Evolutionary conservation across 2,113 vertebrate species (phyloP).

Genomic region (Mobula birostris): DNA sequence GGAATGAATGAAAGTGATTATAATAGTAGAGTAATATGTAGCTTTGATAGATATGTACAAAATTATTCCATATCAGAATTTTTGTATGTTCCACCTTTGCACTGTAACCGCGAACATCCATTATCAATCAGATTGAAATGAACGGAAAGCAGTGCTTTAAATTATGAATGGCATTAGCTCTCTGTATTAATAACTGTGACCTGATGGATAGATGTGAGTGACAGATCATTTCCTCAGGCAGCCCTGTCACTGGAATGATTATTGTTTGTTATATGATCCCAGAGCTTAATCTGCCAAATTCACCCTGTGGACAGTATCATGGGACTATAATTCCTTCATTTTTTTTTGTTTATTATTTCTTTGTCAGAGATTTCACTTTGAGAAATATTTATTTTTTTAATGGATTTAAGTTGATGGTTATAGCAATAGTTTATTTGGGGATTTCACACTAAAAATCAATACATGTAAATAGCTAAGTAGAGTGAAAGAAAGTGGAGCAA

Average conservation of each 20-base stretch:
- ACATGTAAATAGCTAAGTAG: not conserved
- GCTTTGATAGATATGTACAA: not conserved
- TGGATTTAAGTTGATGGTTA: not conserved
- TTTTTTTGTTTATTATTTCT: not conserved
- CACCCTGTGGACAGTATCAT: not conserved
- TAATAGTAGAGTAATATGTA: not conserved
- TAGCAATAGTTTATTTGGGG: not conserved
- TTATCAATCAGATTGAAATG: conserved; percentile 1
- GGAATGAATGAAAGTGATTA: not conserved
- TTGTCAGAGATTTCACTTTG: not conserved
- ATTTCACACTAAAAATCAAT: not conserved
- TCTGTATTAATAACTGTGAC: conserved; percentile 8
- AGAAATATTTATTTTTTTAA: not conserved
- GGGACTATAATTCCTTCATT: not conserved
- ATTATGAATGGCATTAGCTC: conserved; percentile 28
- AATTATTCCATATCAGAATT: not conserved
- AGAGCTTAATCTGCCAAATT: not conserved
- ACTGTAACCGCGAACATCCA: not conserved
- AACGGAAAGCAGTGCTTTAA: conserved; percentile 16
- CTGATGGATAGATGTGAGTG: conserved; percentile 1
- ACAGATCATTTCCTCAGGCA: conserved; percentile 11
- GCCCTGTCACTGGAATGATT: conserved; percentile 15
- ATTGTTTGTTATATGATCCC: conserved; percentile 6
- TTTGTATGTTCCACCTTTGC: not conserved
- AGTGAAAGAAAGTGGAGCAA: too few species aligned